Percentiles rank a stretch among this genome's conserved stretches.
phyloP scores from a whole-genome alignment of 2,888 invertebrate species.

The Notocelia uddmanniana region DNA sequence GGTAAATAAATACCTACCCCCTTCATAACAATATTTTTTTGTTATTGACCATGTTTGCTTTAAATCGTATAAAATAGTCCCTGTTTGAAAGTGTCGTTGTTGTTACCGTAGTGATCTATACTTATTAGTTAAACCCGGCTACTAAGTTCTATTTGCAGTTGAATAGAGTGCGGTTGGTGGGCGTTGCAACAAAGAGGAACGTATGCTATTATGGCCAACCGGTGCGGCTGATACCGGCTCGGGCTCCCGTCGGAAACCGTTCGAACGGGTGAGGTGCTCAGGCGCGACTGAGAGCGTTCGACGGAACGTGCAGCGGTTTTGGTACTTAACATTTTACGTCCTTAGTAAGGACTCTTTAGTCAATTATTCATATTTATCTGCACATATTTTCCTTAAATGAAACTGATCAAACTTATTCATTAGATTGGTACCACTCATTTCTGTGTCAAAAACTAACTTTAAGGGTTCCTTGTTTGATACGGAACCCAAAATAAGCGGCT shows the following conservation, averaged over 20 bases:
- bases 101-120: not conserved
- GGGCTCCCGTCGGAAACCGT: conserved; percentile 35
- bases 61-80: not conserved
- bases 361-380: too few relatives aligned
- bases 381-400: too few relatives aligned
- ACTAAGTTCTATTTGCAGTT: conserved; percentile 18
- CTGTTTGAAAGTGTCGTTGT: not conserved
- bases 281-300: conserved; percentile 3
- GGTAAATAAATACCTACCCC: too few relatives aligned
- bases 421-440: too few relatives aligned
- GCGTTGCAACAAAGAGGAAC: conserved; percentile 44
- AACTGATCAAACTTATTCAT: too few relatives aligned
- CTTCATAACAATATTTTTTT: too few relatives aligned
- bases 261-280: conserved; percentile 5
- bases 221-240: conserved; percentile 50
- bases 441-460: too few relatives aligned
- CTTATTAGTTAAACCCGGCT: not conserved
- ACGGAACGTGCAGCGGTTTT: not conserved
- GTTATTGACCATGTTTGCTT: too few relatives aligned
- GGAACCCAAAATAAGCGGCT: too few relatives aligned
- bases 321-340: not conserved
- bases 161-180: conserved; percentile 35
- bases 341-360: too few relatives aligned
- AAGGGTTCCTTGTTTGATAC: too few relatives aligned
- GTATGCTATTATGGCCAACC: conserved; percentile 46